Evolutionary conservation across 1,140 invertebrate genomes (phyloP).

Genomic region (Papilio helenus): DNA sequence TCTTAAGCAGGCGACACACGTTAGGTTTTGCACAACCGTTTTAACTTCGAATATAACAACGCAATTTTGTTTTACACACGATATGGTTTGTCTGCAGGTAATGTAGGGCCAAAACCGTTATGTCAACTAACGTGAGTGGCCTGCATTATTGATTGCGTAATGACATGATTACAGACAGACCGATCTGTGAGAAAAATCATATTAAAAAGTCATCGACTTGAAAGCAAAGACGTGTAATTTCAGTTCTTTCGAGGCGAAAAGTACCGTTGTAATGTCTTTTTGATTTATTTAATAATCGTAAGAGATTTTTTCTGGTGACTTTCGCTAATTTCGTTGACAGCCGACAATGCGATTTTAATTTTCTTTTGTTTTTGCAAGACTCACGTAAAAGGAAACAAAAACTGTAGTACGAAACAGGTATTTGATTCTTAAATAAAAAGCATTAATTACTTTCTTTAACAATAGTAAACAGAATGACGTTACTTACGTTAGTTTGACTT

Average conservation of each 20-base stretch:
- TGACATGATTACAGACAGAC: constrained; percentile 19
- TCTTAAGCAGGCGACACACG: neutral
- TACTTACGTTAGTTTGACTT: neutral
- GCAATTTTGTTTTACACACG: neutral
- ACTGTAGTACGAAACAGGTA: neutral
- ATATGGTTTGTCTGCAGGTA: neutral
- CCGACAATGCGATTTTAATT: neutral
- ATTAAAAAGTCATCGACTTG: constrained; percentile 30
- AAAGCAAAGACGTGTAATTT: constrained; percentile 20
- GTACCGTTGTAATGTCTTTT: constrained; percentile 15
- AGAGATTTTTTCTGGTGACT: neutral
- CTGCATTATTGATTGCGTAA: constrained; percentile 24
- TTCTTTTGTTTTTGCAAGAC: neutral
- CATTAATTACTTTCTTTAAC: no score
- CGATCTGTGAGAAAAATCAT: constrained; percentile 10
- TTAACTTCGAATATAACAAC: neutral
- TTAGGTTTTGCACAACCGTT: neutral
- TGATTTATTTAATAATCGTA: constrained; percentile 19
- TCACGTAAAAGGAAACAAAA: neutral
- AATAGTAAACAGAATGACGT: neutral
- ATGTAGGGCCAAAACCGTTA: neutral
- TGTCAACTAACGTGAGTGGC: neutral
- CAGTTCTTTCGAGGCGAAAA: neutral
- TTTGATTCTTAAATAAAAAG: no score
- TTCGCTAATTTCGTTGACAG: constrained; percentile 21